phyloP scores from a whole-genome alignment of 1,140 invertebrate genomes.

The Holcopasites calliopsidis region DNA sequence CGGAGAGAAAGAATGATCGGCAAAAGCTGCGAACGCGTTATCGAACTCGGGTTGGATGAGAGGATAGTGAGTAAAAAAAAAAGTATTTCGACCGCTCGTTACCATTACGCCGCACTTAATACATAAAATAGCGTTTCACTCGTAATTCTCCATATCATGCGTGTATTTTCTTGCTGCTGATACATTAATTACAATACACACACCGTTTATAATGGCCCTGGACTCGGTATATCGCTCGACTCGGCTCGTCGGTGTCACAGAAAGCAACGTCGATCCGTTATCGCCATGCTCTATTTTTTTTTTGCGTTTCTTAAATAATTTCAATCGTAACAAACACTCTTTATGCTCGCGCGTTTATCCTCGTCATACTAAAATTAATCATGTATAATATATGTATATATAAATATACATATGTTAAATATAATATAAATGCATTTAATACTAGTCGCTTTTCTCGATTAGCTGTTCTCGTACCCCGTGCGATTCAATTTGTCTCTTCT shows the following conservation, averaged over 20 bases:
- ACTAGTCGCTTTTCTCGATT: constrained; percentile 63
- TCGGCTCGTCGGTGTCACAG: neutral
- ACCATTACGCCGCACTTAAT: constrained; percentile 15
- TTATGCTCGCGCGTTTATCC: constrained; percentile 68
- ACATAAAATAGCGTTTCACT: constrained; percentile 39
- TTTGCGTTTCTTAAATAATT: constrained; percentile 52
- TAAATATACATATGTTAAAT: constrained; percentile 50
- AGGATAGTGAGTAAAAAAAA: neutral
- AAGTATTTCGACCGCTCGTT: constrained; percentile 14
- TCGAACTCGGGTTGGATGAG: neutral
- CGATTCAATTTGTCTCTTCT: neutral
- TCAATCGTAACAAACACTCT: constrained; percentile 63
- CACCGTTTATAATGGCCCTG: constrained; percentile 61
- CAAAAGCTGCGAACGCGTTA: neutral
- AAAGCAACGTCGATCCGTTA: neutral
- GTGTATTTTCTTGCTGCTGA: constrained; percentile 45
- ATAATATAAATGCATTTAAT: constrained; percentile 72
- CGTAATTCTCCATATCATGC: constrained; percentile 21
- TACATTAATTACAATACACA: constrained; percentile 69
- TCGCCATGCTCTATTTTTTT: neutral
- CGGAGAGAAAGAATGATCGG: neutral
- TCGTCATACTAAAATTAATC: constrained; percentile 70
- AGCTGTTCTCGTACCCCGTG: constrained; percentile 44
- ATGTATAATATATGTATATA: constrained; percentile 60
- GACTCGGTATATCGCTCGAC: constrained; percentile 40